Evolutionary conservation across 2,797 vertebrate genomes (phyloP), one percentile per base, ranked within the genome.

Genomic region (Myiotriccus ornatus): DNA sequence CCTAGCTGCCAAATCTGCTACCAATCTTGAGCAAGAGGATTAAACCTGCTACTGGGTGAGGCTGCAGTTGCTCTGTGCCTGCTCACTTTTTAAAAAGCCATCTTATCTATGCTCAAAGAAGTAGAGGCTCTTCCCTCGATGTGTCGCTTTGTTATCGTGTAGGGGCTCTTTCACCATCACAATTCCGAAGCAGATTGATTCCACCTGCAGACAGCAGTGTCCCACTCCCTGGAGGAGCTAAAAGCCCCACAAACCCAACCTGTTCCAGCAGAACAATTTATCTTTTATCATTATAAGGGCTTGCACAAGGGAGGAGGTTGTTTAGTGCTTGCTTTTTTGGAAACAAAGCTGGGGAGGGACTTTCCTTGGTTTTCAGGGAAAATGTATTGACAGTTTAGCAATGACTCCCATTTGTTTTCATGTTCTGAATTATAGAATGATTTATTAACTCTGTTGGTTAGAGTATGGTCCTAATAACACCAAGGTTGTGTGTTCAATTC

Each of bases 101-200:
- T 62, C 86, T 96, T 96, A 95, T 94, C 95, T 93, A 18, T 69
- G 64, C 71, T 90, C 43, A 52, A 50, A 75, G 79, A 87, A 95
- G 93, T 86, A 89, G 94, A 93, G 93, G 80, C 85, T 93, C 87
- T 77, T 97, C 77, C 82, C 73, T 89, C 6, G 1, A 59, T 7
- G 44, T 79, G 79, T 91, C 35, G 3, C 75, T 82, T 90, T 74
- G 73, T 93, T 95, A 93, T 92, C 87, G 0, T 8, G 43, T 34
- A 43, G 0, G 0, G 68, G 63, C 56, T 90, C 90, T 80, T 93
- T 90, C 35, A 0, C 89, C 97, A 94, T 69, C 92, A 32, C 2
- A 0, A 60, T 89, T 64, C 57, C 0, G 0, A 95, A 59, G 74
- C 32, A 88, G 87, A 93, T 95, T 94, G 94, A 96, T 95, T 69